phyloP scores from a whole-genome alignment of 2,888 invertebrate species.

The Molanna angustata region DNA sequence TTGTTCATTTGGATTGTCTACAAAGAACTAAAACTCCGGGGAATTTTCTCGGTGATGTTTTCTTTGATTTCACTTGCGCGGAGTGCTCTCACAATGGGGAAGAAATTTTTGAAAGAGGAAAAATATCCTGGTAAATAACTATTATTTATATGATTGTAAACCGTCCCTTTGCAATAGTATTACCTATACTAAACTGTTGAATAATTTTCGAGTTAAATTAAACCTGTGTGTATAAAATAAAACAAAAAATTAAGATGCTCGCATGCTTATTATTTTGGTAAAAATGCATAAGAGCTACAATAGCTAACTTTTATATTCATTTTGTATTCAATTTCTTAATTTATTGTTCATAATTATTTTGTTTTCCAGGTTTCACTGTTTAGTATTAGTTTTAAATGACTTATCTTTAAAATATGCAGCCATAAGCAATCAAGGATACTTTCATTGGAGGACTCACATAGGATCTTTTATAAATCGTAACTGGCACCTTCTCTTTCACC shows the following conservation, averaged over 20 bases:
- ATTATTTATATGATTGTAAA: no score
- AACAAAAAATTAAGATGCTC: no score
- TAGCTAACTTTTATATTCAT: no score
- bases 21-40: constrained; percentile 66
- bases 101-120: constrained; percentile 62
- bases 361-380: constrained; percentile 64
- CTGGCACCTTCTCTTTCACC: constrained; percentile 72
- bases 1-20: constrained; percentile 67
- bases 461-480: constrained; percentile 76
- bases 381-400: constrained; percentile 74
- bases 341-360: no score
- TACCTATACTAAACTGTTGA: no score
- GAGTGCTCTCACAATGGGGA: constrained; percentile 58
- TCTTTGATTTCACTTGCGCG: constrained; percentile 67
- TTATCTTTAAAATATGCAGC: constrained; percentile 68
- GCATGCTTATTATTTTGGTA: no score
- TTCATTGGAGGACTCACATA: constrained; percentile 83
- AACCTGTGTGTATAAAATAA: no score
- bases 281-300: no score
- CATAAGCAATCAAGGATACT: constrained; percentile 77
- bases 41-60: constrained; percentile 70
- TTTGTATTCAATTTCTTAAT: no score
- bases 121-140: constrained; percentile 62
- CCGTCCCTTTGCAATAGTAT: no score
- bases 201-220: no score